Conservation (phyloP, 2,113 vertebrate species). For the Peromyscus leucopus region DNA sequence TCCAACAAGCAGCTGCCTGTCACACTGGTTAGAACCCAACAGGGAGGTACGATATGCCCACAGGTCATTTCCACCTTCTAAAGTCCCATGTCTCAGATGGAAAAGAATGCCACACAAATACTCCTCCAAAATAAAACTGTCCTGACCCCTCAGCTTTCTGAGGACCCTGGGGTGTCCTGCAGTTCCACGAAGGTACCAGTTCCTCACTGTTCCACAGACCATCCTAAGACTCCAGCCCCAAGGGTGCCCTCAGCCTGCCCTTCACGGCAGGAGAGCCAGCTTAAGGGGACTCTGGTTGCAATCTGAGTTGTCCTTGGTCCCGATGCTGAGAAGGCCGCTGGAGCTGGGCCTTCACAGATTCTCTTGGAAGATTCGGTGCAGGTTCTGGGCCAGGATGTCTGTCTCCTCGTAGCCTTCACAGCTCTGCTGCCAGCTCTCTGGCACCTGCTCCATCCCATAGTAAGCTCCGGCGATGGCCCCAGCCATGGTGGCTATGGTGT, state of each 20-base stretch:
- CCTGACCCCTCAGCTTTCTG: not conserved
- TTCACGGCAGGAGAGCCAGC: not conserved
- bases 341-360: constrained; percentile 74
- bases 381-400: constrained; percentile 89
- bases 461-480: constrained; percentile 98
- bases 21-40: not conserved
- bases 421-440: constrained; percentile 93
- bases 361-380: constrained; percentile 91
- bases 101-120: not conserved
- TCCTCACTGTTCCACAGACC: not conserved
- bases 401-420: constrained; percentile 95
- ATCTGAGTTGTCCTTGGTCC: not conserved
- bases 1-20: not conserved
- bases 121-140: not conserved
- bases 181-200: not conserved
- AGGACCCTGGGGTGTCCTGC: not conserved
- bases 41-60: not conserved
- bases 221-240: not conserved
- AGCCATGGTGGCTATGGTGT: constrained; percentile 99
- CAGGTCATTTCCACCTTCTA: not conserved
- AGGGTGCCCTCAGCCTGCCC: not conserved
- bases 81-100: not conserved
- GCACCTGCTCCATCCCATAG: constrained; percentile 93
- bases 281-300: not conserved
- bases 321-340: not conserved